Evolutionary conservation across 2,888 invertebrate species (phyloP).

Genomic region (Coelogynopora nodosa): DNA sequence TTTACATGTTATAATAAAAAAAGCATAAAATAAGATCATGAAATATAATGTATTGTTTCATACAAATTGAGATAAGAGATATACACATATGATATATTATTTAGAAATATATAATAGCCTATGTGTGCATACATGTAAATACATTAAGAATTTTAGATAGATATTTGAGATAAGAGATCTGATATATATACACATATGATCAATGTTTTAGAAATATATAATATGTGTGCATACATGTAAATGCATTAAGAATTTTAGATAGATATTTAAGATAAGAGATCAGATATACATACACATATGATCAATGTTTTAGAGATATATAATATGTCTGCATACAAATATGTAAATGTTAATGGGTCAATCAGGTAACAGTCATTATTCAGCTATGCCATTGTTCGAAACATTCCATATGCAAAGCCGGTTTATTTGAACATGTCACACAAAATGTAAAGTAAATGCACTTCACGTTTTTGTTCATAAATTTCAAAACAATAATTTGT

Average conservation of each 20-base stretch:
- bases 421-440: background rate
- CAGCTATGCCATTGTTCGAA: background rate
- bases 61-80: constrained; percentile 28
- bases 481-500: background rate
- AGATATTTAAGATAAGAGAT: constrained; percentile 19
- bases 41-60: constrained; percentile 18
- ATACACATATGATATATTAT: background rate
- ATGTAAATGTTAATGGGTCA: no score
- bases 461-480: background rate
- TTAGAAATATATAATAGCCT: constrained; percentile 8
- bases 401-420: background rate
- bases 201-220: constrained; percentile 1
- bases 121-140: background rate
- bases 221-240: background rate
- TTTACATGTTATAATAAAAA: background rate
- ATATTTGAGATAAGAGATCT: constrained; percentile 26
- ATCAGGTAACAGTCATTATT: background rate
- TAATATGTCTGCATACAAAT: background rate
- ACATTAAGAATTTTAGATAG: no score
- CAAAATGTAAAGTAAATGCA: constrained; percentile 10
- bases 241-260: no score
- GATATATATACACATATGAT: constrained; percentile 8
- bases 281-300: constrained; percentile 10
- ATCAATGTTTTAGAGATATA: background rate
- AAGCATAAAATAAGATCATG: background rate